A percentile compares a stretch with the other conserved stretches of the same genome.
Conservation (phyloP, 2,888 invertebrate species). For the Sphinx pinastri region DNA sequence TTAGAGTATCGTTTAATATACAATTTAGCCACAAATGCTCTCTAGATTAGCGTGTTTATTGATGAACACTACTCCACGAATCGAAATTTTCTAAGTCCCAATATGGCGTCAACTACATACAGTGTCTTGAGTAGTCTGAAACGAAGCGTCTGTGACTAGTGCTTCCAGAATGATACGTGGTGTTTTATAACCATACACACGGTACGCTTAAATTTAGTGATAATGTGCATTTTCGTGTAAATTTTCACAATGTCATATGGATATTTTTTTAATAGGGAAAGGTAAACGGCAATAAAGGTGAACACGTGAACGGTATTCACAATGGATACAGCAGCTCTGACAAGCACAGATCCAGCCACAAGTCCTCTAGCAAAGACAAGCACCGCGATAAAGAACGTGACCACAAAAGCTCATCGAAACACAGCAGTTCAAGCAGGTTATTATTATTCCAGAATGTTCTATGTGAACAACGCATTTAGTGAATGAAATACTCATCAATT, state of each 20-base stretch:
- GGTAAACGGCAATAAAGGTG: conserved; percentile 82
- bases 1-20: conserved; percentile 40
- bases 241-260: conserved; percentile 35
- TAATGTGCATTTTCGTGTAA: conserved; percentile 34
- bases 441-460: conserved; percentile 69
- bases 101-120: conserved; percentile 93
- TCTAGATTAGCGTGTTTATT: conserved; percentile 67
- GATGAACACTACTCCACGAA: conserved; percentile 76
- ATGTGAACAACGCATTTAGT: conserved; percentile 31
- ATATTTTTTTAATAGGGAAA: conserved; percentile 63
- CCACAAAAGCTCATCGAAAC: conserved; percentile 82
- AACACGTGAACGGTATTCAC: conserved; percentile 91
- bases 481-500: conserved; percentile 27
- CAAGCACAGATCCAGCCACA: conserved; percentile 85
- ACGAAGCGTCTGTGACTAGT: conserved; percentile 69
- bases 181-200: conserved; percentile 20
- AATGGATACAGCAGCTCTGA: conserved; percentile 87
- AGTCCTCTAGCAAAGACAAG: conserved; percentile 88
- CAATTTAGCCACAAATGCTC: conserved; percentile 35
- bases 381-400: conserved; percentile 87
- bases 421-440: conserved; percentile 79
- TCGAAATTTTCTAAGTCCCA: conserved; percentile 89
- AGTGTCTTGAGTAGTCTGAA: conserved; percentile 79
- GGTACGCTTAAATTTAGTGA: conserved; percentile 29
- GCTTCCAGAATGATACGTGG: conserved; percentile 36